A percentile compares a stretch with the other conserved stretches of the same genome.
Evolutionary conservation across 2,888 invertebrate species (phyloP).

Genomic region (Villa cingulata): DNA sequence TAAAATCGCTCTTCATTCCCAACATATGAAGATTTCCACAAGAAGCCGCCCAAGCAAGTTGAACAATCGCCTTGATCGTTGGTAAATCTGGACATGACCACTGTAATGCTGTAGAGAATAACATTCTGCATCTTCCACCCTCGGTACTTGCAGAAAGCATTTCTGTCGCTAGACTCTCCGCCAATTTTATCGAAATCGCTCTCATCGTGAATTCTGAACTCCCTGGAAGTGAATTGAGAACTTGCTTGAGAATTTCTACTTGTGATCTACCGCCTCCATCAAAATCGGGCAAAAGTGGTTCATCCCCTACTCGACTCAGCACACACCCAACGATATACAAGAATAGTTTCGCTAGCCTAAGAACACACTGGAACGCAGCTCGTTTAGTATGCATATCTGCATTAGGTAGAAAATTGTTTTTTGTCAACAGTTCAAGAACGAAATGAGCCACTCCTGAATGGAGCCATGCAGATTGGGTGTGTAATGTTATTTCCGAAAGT

Average conservation of each 20-base stretch:
- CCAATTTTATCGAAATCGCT: conserved; percentile 69
- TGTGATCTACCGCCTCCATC: conserved; percentile 37
- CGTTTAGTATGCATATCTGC: conserved; percentile 63
- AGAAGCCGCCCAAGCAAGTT: conserved; percentile 66
- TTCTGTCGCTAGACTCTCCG: conserved; percentile 66
- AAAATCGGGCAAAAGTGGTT: conserved; percentile 40
- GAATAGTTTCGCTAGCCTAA: conserved; percentile 78
- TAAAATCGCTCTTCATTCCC: conserved; percentile 44
- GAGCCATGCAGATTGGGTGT: conserved; percentile 46
- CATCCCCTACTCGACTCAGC: conserved; percentile 46
- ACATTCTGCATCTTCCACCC: conserved; percentile 38
- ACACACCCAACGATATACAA: conserved; percentile 77
- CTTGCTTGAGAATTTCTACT: conserved; percentile 61
- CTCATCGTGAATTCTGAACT: conserved; percentile 76
- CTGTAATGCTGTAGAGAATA: conserved; percentile 45
- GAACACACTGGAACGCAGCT: conserved; percentile 74
- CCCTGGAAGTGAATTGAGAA: conserved; percentile 62
- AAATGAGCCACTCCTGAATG: conserved; percentile 47
- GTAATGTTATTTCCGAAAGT: conserved; percentile 50
- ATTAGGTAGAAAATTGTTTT: conserved; percentile 67
- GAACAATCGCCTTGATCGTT: conserved; percentile 59
- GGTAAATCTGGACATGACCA: conserved; percentile 60
- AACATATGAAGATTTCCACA: conserved; percentile 55
- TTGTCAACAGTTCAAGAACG: conserved; percentile 67
- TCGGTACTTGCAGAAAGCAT: conserved; percentile 38